These are phyloP conservation scores for Sussaba pulchella DNA, from an alignment of 2,888 invertebrate genomes.

Conservation along the genomic window DNA sequence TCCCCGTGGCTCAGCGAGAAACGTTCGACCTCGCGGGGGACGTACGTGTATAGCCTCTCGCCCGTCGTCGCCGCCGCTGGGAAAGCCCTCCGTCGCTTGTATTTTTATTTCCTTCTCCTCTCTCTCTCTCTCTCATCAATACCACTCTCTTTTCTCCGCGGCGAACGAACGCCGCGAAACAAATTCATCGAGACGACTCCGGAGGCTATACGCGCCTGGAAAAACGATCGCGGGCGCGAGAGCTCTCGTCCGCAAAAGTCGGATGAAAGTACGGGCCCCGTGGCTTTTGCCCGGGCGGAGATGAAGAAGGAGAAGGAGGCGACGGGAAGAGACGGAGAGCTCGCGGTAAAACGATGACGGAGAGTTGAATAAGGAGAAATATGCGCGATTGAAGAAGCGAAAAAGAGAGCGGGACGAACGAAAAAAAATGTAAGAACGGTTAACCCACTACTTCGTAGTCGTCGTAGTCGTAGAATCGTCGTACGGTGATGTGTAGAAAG, in stretches of 20 bases:
- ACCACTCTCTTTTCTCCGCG: conserved; percentile 28
- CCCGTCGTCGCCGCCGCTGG: neutral
- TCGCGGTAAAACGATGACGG: conserved; percentile 20
- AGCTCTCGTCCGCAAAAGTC: conserved; percentile 35
- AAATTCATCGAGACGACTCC: conserved; percentile 51
- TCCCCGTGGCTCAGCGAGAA: conserved; percentile 21
- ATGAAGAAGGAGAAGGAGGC: conserved; percentile 5
- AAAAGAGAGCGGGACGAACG: conserved; percentile 1
- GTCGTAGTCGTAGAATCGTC: conserved; percentile 56
- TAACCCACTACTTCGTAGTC: conserved; percentile 53
- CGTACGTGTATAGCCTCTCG: conserved; percentile 22
- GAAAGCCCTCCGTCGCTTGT: conserved; percentile 28
- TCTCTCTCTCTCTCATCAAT: conserved; percentile 13
- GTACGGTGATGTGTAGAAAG: conserved; percentile 64
- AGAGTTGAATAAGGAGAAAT: conserved; percentile 39
- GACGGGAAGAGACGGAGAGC: neutral
- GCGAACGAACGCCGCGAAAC: conserved; percentile 36
- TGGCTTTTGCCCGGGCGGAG: conserved; percentile 27
- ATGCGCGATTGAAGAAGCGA: conserved; percentile 30
- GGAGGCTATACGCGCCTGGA: conserved; percentile 19
- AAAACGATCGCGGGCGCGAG: conserved; percentile 54
- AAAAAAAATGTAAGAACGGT: conserved; percentile 37
- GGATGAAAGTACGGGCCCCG: conserved; percentile 57
- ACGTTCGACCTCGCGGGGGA: conserved; percentile 25
- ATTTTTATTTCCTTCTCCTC: conserved; percentile 24